Evolutionary conservation across 2,113 vertebrate genomes (phyloP), one percentile per base, ranked within the genome.

Genomic region (Hepsetus odoe): DNA sequence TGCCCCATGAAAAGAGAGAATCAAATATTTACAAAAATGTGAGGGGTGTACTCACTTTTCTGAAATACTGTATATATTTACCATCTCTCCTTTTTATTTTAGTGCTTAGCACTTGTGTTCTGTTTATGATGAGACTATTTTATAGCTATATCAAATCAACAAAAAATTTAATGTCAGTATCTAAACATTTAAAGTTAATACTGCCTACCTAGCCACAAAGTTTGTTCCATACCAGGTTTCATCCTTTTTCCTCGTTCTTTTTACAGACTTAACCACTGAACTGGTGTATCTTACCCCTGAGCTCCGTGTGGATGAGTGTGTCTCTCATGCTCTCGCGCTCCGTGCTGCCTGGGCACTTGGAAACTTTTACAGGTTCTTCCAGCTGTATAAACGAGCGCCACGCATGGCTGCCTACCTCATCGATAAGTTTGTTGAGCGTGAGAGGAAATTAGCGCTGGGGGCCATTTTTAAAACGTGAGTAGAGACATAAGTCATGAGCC

Each of bases 381-480:
- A 91, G 79, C 92, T 97, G 56, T 96, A 97, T 84, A 87, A 82
- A 33, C 83, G 85, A 2, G 93, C 96, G 0, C 96, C 96, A 0
- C 95, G 95, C 66, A 97, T 97, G 96, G 95, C 94, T 12, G 94
- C 94, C 22, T 96, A 95, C 86, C 95, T 97, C 74, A 95, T 97
- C 80, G 96, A 97, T 91, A 97, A 97, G 92, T 97, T 97, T 89
- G 90, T 94, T 70, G 96, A 97, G 61, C 91, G 96, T 72, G 96
- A 97, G 88, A 91, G 96, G 91, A 96, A 89, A 81, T 64, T 89
- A 0, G 96, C 96, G 18, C 93, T 97, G 87, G 93, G 93, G 89
- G 95, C 96, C 71, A 96, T 97, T 85, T 88, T 96, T 79, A 97
- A 97, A 96, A 94, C 95, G 96, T 97, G 93, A 93, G 95, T 93